Evolutionary conservation across 2,113 vertebrate genomes (phyloP).

Genomic region (Gymnorhina tibicen): DNA sequence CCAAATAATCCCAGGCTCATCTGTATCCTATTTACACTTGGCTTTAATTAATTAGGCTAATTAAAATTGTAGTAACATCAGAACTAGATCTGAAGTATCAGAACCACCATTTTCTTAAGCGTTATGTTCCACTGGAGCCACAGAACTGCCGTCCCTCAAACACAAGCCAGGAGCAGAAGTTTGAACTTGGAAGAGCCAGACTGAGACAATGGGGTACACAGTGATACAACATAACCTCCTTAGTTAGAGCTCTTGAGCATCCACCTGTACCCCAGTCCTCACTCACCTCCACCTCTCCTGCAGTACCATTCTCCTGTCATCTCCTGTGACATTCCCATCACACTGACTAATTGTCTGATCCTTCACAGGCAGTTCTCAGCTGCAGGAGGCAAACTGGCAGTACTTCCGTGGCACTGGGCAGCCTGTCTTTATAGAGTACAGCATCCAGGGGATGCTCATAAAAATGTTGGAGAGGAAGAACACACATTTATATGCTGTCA

Average conservation of each 20-base stretch:
- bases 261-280: background rate
- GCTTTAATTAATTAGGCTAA: background rate
- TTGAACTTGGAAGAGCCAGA: background rate
- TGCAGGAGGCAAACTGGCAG: background rate
- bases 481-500: background rate
- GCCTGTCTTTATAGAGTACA: background rate
- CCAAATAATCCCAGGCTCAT: background rate
- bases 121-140: background rate
- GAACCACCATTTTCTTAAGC: background rate
- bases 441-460: background rate
- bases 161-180: background rate
- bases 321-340: background rate
- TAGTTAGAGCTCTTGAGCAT: background rate
- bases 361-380: background rate
- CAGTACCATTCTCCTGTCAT: background rate
- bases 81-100: background rate
- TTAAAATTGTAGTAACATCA: background rate
- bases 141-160: background rate
- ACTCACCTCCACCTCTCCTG: background rate
- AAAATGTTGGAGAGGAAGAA: background rate
- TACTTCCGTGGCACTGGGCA: background rate
- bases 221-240: fast-evolving
- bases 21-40: background rate
- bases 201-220: background rate
- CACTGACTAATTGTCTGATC: background rate